A percentile compares a stretch with the other conserved stretches of the same genome.
Conservation (phyloP, 2,888 invertebrate species). For the Dione juno region DNA sequence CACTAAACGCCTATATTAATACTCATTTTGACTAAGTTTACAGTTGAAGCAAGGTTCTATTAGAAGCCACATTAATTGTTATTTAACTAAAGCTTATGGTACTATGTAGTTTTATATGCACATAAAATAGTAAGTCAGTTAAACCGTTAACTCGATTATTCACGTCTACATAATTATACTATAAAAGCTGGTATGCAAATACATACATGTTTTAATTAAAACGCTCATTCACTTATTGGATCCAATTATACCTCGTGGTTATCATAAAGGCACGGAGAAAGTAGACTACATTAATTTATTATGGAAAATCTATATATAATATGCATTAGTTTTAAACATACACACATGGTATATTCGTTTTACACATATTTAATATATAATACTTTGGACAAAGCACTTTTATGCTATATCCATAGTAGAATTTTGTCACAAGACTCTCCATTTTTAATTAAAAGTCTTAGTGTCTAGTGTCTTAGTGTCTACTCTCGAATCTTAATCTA, state of each 20-base stretch:
- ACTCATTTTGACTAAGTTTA: background rate
- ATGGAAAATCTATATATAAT: conserved; percentile 6
- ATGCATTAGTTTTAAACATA: too few species aligned
- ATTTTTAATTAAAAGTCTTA: too few species aligned
- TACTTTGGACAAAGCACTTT: too few species aligned
- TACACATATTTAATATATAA: too few species aligned
- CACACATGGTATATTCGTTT: too few species aligned
- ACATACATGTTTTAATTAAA: conserved; percentile 48
- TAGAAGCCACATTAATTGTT: conserved; percentile 4
- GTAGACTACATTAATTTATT: conserved; percentile 38
- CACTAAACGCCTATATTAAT: background rate
- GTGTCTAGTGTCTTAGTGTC: too few species aligned
- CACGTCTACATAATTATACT: conserved; percentile 41
- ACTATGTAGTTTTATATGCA: conserved; percentile 24
- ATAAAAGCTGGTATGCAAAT: conserved; percentile 46
- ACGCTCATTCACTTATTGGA: conserved; percentile 46
- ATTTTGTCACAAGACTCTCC: too few species aligned
- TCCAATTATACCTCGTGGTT: conserved; percentile 47
- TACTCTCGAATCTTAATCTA: too few species aligned
- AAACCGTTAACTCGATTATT: conserved; percentile 37
- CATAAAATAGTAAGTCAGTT: conserved; percentile 27
- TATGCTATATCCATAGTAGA: too few species aligned
- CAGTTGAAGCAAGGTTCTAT: conserved; percentile 8
- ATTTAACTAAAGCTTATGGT: conserved; percentile 1
- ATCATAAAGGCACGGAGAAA: conserved; percentile 47